Evolutionary conservation across 2,888 invertebrate species (phyloP).

Genomic region (Drosophila kanekoi): DNA sequence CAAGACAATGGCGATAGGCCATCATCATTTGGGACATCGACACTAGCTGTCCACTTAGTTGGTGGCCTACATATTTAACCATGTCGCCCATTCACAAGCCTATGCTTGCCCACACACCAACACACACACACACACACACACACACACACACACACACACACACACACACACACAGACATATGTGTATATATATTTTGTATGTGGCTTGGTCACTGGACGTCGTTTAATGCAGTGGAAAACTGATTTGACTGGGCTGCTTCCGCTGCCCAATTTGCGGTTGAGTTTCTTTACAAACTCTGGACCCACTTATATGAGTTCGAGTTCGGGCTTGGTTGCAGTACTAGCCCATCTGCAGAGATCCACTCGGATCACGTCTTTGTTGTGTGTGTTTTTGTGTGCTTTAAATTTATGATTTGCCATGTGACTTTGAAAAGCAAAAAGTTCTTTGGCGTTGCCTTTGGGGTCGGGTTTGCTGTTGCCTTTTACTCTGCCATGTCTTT

Average conservation of each 20-base stretch:
- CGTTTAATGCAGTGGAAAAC: constrained; percentile 79
- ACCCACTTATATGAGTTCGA: constrained; percentile 31
- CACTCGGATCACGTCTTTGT: constrained; percentile 37
- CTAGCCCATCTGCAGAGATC: constrained; percentile 7
- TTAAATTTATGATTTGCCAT: constrained; percentile 74
- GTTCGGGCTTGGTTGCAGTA: not conserved
- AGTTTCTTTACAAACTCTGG: constrained; percentile 52
- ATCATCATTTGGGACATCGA: constrained; percentile 61
- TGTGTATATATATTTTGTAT: constrained; percentile 7
- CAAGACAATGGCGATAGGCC: constrained; percentile 69
- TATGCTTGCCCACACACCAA: constrained; percentile 3
- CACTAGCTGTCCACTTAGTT: constrained; percentile 50
- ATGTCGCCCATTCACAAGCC: constrained; percentile 43
- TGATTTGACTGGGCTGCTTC: constrained; percentile 70
- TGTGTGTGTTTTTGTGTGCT: constrained; percentile 48
- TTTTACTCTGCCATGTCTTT: constrained; percentile 38
- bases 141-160: constrained; percentile 5
- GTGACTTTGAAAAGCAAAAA: constrained; percentile 72
- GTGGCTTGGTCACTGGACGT: constrained; percentile 43
- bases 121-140: constrained; percentile 11
- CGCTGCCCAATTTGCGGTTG: constrained; percentile 67
- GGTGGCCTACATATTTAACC: constrained; percentile 56
- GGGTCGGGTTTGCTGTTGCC: constrained; percentile 27
- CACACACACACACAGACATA: constrained; percentile 5
- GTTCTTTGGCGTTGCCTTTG: constrained; percentile 36